Evolutionary conservation across 2,113 vertebrate species (phyloP).

Genomic region (Urocitellus parryii): DNA sequence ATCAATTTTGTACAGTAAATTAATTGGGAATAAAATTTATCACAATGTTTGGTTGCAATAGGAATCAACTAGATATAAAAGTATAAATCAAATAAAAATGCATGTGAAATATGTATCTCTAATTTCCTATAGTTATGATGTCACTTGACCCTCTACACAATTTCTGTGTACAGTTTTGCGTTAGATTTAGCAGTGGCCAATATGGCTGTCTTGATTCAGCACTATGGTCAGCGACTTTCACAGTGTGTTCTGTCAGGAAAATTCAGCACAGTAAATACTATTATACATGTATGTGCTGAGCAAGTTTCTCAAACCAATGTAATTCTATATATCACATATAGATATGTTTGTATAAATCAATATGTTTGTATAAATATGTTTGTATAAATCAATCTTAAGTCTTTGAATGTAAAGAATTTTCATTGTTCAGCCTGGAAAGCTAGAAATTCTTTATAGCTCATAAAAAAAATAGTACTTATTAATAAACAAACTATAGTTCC

Average conservation of each 20-base stretch:
- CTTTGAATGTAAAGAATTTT: conserved; percentile 31
- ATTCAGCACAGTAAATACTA: conserved; percentile 26
- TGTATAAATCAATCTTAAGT: conserved; percentile 3
- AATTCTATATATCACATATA: conserved; percentile 33
- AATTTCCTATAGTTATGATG: neutral
- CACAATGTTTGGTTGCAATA: neutral
- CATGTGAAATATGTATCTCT: neutral
- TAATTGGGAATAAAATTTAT: neutral
- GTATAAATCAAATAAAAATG: neutral
- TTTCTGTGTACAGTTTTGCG: conserved; percentile 74
- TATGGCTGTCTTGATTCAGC: conserved; percentile 89
- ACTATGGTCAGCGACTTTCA: conserved; percentile 89
- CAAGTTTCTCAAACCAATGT: conserved; percentile 47
- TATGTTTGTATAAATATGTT: neutral
- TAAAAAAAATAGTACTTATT: conserved; percentile 40
- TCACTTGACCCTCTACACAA: conserved; percentile 60
- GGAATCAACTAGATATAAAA: neutral
- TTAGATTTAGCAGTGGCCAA: conserved; percentile 75
- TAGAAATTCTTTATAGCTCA: conserved; percentile 25
- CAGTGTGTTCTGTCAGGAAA: conserved; percentile 55
- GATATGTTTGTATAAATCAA: neutral
- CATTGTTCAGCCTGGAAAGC: conserved; percentile 12
- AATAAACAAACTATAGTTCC: conserved; percentile 38
- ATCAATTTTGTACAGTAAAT: neutral
- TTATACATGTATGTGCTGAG: neutral